phyloP scores from a whole-genome alignment of 2,888 invertebrate species.

The Dynastes grantii region DNA sequence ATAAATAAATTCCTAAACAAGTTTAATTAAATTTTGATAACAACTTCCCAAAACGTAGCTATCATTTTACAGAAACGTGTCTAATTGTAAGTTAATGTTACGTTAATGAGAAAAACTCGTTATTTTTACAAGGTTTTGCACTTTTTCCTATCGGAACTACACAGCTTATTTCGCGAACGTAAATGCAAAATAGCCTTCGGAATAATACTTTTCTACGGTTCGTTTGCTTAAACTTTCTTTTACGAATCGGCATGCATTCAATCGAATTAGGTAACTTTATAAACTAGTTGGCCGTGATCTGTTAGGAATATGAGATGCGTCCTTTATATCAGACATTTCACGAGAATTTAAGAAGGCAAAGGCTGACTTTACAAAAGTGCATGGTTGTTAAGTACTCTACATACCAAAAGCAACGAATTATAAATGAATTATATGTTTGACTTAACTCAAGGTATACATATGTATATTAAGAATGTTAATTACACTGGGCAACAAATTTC shows the following conservation, averaged over 20 bases:
- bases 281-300: neutral
- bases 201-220: neutral
- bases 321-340: neutral
- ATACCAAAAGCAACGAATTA: no score
- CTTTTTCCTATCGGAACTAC: no score
- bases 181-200: neutral
- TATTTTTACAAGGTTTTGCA: no score
- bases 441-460: no score
- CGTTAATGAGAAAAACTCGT: neutral
- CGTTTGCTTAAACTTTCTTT: neutral
- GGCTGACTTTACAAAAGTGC: no score
- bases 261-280: neutral
- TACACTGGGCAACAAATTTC: no score
- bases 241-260: neutral
- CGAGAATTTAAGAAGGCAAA: no score
- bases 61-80: neutral
- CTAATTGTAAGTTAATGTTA: neutral
- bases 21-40: constrained; percentile 3
- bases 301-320: neutral
- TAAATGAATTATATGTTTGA: no score
- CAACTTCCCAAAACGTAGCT: neutral
- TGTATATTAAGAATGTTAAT: no score
- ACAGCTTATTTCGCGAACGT: neutral
- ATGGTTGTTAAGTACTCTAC: no score
- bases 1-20: neutral